A percentile compares a stretch with the other conserved stretches of the same genome.
Conservation (phyloP, 2,888 invertebrate genomes). For the Caenorhabditis macrosperma region DNA sequence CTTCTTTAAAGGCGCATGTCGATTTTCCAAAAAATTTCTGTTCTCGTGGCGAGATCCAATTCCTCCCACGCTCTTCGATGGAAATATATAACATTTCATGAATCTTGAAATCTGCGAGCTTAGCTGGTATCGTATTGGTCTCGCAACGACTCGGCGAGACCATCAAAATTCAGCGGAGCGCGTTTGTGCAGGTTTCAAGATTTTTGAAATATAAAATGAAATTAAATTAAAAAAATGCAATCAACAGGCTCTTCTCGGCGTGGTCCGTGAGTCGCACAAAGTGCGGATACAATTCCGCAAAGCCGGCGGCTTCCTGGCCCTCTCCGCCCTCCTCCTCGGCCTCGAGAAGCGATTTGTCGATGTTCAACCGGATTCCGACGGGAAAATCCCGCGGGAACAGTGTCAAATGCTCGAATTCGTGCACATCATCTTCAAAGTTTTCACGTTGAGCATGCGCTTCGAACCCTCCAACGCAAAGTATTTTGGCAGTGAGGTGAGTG, state of each 20-base stretch:
- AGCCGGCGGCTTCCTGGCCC: slow-evolving; percentile 97
- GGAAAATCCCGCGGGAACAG: slow-evolving; percentile 51
- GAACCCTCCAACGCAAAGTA: slow-evolving; percentile 99
- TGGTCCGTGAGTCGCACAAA: slow-evolving; percentile 93
- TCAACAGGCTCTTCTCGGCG: slow-evolving; percentile 69
- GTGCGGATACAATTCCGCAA: slow-evolving; percentile 96
- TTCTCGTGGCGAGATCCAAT: no score
- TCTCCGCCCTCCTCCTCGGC: slow-evolving; percentile 94
- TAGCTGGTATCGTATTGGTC: no score
- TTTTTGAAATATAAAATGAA: no score
- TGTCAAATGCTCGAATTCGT: slow-evolving; percentile 72
- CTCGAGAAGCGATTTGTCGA: slow-evolving; percentile 85
- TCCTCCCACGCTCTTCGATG: no score
- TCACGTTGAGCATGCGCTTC: slow-evolving; percentile 97
- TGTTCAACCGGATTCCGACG: slow-evolving; percentile 19
- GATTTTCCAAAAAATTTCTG: no score
- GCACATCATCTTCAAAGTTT: slow-evolving; percentile 75
- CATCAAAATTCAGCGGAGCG: no score
- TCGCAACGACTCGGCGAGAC: no score
- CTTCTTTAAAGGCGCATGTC: no score
- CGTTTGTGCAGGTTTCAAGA: no score
- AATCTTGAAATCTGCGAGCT: no score
- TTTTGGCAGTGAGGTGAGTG: slow-evolving; percentile 91
- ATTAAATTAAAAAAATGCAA: no score
- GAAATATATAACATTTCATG: no score